Conservation (phyloP, 2,888 invertebrate genomes). For the Pachycephus smyrnensis region DNA sequence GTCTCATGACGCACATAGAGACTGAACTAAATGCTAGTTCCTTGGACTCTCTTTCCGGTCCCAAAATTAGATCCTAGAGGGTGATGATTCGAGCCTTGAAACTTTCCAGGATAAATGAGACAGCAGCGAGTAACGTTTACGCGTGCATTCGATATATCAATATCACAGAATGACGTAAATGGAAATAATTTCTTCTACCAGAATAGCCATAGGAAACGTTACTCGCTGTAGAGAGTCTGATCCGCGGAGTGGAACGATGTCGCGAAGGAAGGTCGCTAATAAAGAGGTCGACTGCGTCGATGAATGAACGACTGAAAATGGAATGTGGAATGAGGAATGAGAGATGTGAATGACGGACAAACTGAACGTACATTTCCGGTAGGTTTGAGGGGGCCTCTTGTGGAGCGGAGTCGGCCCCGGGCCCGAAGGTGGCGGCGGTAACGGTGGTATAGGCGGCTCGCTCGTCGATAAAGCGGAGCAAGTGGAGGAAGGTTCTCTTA, state of each 20-base stretch:
- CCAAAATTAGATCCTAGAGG: not conserved
- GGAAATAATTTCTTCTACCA: not conserved
- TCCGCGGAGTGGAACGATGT: not conserved
- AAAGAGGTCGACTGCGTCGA: not conserved
- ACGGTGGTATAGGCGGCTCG: conserved; percentile 52
- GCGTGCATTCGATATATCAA: no score
- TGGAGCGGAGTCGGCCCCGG: conserved; percentile 57
- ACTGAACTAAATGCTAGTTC: not conserved
- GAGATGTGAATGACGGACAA: conserved; percentile 26
- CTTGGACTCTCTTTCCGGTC: not conserved
- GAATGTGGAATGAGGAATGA: not conserved
- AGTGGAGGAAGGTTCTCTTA: conserved; percentile 56
- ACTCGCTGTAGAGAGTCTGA: not conserved
- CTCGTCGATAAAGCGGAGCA: conserved; percentile 47
- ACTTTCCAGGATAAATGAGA: not conserved
- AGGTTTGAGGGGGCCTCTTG: conserved; percentile 56
- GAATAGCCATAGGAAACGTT: not conserved
- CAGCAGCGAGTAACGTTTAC: not conserved
- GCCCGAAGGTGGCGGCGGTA: conserved; percentile 59
- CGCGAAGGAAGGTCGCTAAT: not conserved
- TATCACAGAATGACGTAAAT: not conserved
- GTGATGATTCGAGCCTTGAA: not conserved
- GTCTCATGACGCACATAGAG: not conserved
- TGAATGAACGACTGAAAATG: conserved; percentile 13
- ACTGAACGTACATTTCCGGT: conserved; percentile 59